Evolutionary conservation across 2,888 invertebrate species (phyloP).

Genomic region (Hartigia nigra): DNA sequence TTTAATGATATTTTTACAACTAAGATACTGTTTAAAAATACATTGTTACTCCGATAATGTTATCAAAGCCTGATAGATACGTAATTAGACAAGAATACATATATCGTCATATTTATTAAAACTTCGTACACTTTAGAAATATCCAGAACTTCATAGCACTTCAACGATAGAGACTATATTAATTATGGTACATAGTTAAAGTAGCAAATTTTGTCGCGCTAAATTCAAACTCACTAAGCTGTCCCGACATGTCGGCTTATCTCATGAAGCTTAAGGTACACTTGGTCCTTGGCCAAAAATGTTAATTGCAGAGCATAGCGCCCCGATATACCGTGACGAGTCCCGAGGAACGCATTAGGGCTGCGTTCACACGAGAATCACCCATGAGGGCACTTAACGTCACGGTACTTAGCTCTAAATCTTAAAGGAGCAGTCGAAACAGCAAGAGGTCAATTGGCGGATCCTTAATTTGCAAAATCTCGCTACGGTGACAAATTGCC

Average conservation of each 20-base stretch:
- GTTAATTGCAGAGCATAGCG: neutral
- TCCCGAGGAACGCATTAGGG: neutral
- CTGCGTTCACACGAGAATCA: neutral
- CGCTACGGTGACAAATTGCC: slow-evolving; percentile 15
- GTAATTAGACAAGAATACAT: neutral
- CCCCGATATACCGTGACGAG: neutral
- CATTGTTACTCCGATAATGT: neutral
- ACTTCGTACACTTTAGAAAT: neutral
- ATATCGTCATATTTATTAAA: neutral
- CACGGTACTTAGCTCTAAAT: slow-evolving; percentile 12
- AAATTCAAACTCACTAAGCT: neutral
- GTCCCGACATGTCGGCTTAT: neutral
- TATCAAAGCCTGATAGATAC: neutral
- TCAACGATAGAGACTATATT: neutral
- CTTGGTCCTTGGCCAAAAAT: neutral
- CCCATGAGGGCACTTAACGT: slow-evolving; percentile 8
- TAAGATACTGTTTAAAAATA: neutral
- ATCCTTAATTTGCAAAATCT: slow-evolving; percentile 13
- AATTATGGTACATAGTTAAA: neutral
- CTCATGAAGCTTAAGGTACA: neutral
- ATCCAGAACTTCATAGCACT: neutral
- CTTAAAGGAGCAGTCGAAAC: slow-evolving; percentile 2
- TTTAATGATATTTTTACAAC: neutral
- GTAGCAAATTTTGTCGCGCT: neutral
- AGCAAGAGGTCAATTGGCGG: slow-evolving; percentile 7